These are phyloP conservation scores for Cephus sareptanus DNA, from an alignment of 2,888 invertebrate species.

Conservation along the genomic window DNA sequence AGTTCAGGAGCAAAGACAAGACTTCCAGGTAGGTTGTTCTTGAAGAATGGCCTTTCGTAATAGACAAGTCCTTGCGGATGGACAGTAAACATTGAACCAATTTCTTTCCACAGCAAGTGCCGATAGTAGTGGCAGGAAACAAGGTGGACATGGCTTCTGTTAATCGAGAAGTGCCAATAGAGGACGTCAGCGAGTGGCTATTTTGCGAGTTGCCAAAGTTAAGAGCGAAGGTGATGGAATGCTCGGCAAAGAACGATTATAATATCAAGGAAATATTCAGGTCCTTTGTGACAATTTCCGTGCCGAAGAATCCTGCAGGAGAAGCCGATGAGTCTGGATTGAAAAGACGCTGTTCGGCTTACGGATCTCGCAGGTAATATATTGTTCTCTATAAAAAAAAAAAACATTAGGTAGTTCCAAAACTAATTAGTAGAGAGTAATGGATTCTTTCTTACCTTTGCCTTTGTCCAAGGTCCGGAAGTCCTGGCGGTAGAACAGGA, in stretches of 20 bases:
- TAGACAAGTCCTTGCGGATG: neutral
- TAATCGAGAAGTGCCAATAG: slow-evolving; percentile 78
- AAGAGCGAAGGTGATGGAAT: slow-evolving; percentile 80
- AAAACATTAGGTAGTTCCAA: neutral
- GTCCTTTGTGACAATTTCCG: slow-evolving; percentile 79
- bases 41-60: neutral
- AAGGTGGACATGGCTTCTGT: slow-evolving; percentile 82
- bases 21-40: slow-evolving; percentile 70
- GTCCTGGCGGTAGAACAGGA: slow-evolving; percentile 55
- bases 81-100: slow-evolving; percentile 4
- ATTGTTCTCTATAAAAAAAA: neutral
- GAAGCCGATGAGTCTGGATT: slow-evolving; percentile 73
- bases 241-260: slow-evolving; percentile 82
- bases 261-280: slow-evolving; percentile 85
- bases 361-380: slow-evolving; percentile 67
- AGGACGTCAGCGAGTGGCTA: slow-evolving; percentile 86
- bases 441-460: neutral
- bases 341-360: slow-evolving; percentile 80
- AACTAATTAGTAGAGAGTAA: neutral
- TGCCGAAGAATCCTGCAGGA: slow-evolving; percentile 68
- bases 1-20: slow-evolving; percentile 82
- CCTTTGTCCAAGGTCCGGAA: slow-evolving; percentile 48
- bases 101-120: slow-evolving; percentile 74
- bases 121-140: slow-evolving; percentile 88
- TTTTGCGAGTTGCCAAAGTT: slow-evolving; percentile 80